phyloP scores from a whole-genome alignment of 2,797 vertebrate genomes.

The Delichon dasypus region DNA sequence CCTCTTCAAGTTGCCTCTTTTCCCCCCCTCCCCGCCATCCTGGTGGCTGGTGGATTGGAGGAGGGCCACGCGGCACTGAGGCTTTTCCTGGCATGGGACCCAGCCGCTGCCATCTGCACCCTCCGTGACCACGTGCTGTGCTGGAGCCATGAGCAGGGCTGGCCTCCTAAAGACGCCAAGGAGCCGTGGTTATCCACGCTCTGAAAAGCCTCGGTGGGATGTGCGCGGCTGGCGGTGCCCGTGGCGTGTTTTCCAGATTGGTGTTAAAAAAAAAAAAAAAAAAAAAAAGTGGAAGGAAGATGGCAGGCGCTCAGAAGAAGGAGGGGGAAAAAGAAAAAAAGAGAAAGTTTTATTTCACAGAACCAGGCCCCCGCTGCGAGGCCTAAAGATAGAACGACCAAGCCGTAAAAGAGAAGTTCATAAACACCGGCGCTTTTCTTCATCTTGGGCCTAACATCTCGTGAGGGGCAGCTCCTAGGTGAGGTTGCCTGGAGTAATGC shows the following conservation, averaged over 20 bases:
- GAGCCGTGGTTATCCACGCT: not conserved
- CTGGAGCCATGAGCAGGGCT: conserved; percentile 41
- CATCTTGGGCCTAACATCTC: not conserved
- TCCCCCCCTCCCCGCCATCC: no score
- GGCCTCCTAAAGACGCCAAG: conserved; percentile 1
- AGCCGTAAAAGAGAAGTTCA: not conserved
- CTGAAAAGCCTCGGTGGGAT: not conserved
- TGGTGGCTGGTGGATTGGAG: conserved; percentile 31
- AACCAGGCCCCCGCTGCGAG: not conserved
- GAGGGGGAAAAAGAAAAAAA: not conserved
- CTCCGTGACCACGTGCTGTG: conserved; percentile 64
- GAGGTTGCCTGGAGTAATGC: not conserved
- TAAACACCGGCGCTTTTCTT: conserved; percentile 12
- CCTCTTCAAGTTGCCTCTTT: not conserved
- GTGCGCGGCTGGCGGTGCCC: not conserved
- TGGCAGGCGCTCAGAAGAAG: not conserved
- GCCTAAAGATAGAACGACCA: not conserved
- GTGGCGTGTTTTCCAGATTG: no score
- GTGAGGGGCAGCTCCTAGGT: not conserved
- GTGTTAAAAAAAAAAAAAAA: no score
- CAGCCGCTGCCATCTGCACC: conserved; percentile 44
- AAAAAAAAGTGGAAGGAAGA: not conserved
- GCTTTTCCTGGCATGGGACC: conserved; percentile 52
- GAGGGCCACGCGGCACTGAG: conserved; percentile 29
- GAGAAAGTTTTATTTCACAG: not conserved